phyloP scores from a whole-genome alignment of 2,888 invertebrate species.

The Epinotia demarniana region DNA sequence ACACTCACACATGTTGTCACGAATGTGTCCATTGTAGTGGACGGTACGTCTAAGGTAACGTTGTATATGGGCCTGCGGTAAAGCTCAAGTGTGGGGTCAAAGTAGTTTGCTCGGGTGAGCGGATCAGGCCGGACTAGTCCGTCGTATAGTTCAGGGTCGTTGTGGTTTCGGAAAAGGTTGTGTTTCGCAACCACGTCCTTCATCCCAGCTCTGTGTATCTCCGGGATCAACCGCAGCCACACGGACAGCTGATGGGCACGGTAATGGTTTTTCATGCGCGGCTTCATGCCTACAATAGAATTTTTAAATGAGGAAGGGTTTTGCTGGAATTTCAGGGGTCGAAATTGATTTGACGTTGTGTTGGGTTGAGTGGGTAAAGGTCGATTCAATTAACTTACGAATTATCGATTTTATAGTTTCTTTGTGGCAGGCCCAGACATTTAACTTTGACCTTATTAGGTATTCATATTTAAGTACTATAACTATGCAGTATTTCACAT shows the following conservation, averaged over 20 bases:
- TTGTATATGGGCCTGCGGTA: slow-evolving; percentile 86
- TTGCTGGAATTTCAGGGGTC: slow-evolving; percentile 48
- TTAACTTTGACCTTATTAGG: neutral
- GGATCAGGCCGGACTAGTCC: slow-evolving; percentile 94
- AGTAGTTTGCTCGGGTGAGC: slow-evolving; percentile 87
- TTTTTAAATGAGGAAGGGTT: slow-evolving; percentile 60
- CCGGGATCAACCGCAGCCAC: slow-evolving; percentile 97
- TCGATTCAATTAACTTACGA: slow-evolving; percentile 62
- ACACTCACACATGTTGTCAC: slow-evolving; percentile 89
- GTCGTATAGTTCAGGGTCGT: slow-evolving; percentile 95
- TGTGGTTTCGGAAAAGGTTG: slow-evolving; percentile 95
- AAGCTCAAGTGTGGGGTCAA: slow-evolving; percentile 86
- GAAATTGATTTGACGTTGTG: slow-evolving; percentile 52
- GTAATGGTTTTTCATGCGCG: slow-evolving; percentile 97
- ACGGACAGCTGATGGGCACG: slow-evolving; percentile 98
- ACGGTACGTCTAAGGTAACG: slow-evolving; percentile 80
- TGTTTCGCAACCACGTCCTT: slow-evolving; percentile 94
- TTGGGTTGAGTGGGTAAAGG: slow-evolving; percentile 55
- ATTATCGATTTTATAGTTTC: slow-evolving; percentile 52
- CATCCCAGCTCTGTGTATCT: slow-evolving; percentile 94
- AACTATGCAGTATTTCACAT: neutral
- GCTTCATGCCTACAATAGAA: slow-evolving; percentile 92
- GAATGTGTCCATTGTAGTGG: slow-evolving; percentile 86
- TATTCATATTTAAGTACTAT: neutral
- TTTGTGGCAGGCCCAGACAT: neutral